Conservation (phyloP, 2,888 invertebrate species). For the Holacanthella duospinosa region DNA sequence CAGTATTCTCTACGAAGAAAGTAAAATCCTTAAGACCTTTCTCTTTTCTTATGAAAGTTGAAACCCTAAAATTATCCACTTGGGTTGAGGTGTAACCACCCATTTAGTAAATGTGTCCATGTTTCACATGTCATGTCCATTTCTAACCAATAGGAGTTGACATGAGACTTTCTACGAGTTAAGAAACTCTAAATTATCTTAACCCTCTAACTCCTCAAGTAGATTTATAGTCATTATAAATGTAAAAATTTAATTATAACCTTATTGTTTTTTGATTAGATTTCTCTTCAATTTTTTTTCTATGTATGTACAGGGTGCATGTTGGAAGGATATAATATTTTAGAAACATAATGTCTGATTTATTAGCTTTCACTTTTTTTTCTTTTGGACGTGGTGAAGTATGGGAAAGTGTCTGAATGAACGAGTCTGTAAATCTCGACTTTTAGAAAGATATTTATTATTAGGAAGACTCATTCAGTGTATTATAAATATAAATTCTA, state of each 20-base stretch:
- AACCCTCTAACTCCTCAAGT: no score
- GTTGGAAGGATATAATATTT: not conserved
- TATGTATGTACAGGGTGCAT: not conserved
- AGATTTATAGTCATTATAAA: not conserved
- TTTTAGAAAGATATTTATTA: no score
- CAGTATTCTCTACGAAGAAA: not conserved
- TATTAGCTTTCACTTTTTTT: not conserved
- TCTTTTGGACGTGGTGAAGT: not conserved
- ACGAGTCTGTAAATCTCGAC: no score
- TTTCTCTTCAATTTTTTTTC: not conserved
- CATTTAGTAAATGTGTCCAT: not conserved
- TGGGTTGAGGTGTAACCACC: slow-evolving; percentile 3
- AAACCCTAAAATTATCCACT: slow-evolving; percentile 4
- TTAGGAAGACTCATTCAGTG: no score
- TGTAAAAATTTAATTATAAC: not conserved
- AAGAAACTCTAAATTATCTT: no score
- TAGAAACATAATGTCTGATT: not conserved
- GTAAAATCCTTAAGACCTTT: not conserved
- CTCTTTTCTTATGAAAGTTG: not conserved
- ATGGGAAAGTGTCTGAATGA: not conserved
- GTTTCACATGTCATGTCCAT: not conserved
- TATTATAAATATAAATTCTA: no score
- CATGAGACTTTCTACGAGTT: no score
- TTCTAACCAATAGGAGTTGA: no score
- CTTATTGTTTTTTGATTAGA: not conserved